Percentiles rank a stretch among this genome's conserved stretches.
These are phyloP conservation scores for Melanargia galathea DNA, from an alignment of 2,888 invertebrate genomes.

Conservation along the genomic window DNA sequence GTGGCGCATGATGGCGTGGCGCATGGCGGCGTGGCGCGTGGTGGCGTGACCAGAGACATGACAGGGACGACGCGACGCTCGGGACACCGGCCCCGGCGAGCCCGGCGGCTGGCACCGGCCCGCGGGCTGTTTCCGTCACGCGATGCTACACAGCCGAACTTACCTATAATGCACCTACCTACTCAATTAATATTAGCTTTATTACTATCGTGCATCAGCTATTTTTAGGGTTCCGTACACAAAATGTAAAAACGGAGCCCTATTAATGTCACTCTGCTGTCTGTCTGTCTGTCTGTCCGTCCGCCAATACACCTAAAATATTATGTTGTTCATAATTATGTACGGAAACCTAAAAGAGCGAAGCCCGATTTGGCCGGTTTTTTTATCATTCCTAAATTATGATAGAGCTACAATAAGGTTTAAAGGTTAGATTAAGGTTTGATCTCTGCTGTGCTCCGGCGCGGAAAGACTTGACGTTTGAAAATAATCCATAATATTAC, in stretches of 20 bases:
- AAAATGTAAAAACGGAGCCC: no score
- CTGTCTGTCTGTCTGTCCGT: no score
- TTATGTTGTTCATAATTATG: no score
- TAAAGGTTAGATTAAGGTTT: no score
- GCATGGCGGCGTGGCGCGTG: slow-evolving; percentile 1
- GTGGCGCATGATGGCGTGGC: slow-evolving; percentile 60
- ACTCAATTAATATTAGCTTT: no score
- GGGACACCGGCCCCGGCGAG: slow-evolving; percentile 57
- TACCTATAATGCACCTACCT: slow-evolving; percentile 36
- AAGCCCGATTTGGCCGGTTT: no score
- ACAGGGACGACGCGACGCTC: slow-evolving; percentile 60
- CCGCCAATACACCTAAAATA: no score
- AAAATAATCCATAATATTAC: background rate
- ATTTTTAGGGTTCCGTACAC: no score
- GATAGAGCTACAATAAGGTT: background rate
- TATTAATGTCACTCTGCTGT: no score
- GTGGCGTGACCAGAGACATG: slow-evolving; percentile 74
- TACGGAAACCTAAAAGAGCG: no score
- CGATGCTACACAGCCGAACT: slow-evolving; percentile 51
- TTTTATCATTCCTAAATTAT: no score
- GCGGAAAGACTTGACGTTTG: background rate
- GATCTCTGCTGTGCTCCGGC: no score
- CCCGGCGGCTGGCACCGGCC: slow-evolving; percentile 69
- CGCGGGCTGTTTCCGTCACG: slow-evolving; percentile 58
- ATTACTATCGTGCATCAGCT: background rate